These are phyloP conservation scores for Pandemis cinnamomeana DNA, from an alignment of 2,888 invertebrate species.

Conservation along the genomic window DNA sequence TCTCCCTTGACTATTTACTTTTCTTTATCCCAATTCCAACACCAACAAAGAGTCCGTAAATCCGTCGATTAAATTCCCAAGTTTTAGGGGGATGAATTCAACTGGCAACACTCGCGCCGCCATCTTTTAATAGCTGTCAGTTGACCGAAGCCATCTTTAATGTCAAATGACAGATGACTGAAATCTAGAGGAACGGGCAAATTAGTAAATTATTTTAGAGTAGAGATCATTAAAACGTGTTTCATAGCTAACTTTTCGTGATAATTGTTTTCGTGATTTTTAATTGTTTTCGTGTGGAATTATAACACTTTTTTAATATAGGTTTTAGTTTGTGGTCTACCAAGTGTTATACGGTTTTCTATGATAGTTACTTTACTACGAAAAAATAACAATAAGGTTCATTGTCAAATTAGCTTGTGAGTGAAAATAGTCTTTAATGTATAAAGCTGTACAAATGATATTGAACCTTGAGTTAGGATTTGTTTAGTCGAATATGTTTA, in stretches of 20 bases:
- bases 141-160: not conserved
- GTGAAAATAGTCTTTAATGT: no score
- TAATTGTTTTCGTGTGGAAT: not conserved
- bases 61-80: no score
- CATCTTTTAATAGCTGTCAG: constrained; percentile 10
- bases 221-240: not conserved
- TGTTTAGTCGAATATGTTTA: no score
- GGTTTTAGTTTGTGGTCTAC: no score
- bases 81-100: not conserved
- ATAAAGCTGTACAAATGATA: no score
- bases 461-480: no score
- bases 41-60: no score
- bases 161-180: not conserved
- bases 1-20: not conserved
- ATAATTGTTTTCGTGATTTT: not conserved
- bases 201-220: not conserved
- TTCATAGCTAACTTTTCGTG: not conserved
- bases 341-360: no score
- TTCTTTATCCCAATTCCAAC: no score
- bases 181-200: not conserved
- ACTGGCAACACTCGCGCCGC: constrained; percentile 18
- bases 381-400: no score
- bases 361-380: no score
- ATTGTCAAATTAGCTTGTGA: no score
- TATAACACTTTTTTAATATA: not conserved